Evolutionary conservation across 2,888 invertebrate genomes (phyloP), one percentile per base, ranked within the genome.

Genomic region (Amphipyra tragopoginis): DNA sequence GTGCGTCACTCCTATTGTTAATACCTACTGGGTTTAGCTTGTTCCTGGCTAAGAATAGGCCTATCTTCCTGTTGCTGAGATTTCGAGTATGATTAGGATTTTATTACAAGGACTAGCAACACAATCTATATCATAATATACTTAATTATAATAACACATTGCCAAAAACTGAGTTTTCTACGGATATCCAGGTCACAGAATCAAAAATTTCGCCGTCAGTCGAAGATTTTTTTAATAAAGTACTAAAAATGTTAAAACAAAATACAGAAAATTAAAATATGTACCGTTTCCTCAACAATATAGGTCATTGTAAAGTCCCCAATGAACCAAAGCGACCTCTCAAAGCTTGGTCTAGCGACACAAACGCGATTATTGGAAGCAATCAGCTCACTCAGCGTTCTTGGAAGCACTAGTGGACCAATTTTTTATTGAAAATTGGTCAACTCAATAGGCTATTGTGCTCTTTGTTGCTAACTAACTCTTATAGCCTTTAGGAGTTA

Each of bases 391-490:
- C 50, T 57, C 40, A 33, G 34, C 26, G 33, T 47, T 64, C 49
- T 47, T 47, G 29, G n/a, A 57, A 71, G 47, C 29, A 53, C 51
- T 52, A 54, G 26, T 57, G 9, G 33, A 48, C 21, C 40, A 56
- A 53, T 64, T 74, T 66, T 65, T 67, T 53, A 38, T 55, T 36
- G 13, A 43, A 71, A 57, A 65, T 64, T 75, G 34, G 33, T 48
- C 13, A 7, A 10, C 6, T 57, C 14, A 61, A 59, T 53, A 45
- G 48, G 13, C 57, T 52, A 62, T 65, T 64, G 55, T 48, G 39
- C 33, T 42, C 48, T 52, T 45, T 51, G 44, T 59, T 49, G 33
- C 38, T 42, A 64, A 72, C 44, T 45, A 60, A 51, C 9, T 75
- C 1, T 40, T 7, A 57, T 42, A 57, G 45, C 11, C 7, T 49